phyloP scores from a whole-genome alignment of 2,113 vertebrate species.

The Columbina picui region DNA sequence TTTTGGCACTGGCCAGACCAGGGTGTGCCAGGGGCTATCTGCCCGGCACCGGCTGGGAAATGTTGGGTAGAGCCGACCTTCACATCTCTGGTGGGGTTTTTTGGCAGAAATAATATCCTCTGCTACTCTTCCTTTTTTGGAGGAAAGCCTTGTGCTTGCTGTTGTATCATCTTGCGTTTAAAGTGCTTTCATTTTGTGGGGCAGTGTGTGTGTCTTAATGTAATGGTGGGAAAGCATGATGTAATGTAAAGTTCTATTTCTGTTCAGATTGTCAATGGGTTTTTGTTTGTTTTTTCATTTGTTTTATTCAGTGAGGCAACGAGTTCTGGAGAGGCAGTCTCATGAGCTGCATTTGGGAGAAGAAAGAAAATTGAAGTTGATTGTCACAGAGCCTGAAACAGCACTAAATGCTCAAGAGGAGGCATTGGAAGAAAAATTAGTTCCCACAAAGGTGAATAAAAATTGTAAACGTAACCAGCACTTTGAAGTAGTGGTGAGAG shows the following conservation, averaged over 20 bases:
- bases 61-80: not conserved
- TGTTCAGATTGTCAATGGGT: not conserved
- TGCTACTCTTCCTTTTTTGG: not conserved
- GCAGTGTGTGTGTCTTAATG: accelerated
- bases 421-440: not conserved
- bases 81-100: not conserved
- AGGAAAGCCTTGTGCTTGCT: accelerated
- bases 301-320: conserved; percentile 75
- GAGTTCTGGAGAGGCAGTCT: conserved; percentile 75
- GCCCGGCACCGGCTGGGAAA: accelerated
- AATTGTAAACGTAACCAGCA: not conserved
- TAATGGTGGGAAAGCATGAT: not conserved
- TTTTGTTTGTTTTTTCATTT: not conserved
- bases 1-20: not conserved
- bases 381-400: conserved; percentile 64
- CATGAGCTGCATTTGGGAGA: conserved; percentile 75
- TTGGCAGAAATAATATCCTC: not conserved
- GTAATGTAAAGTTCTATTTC: not conserved
- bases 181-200: not conserved
- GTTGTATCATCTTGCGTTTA: accelerated
- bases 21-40: not conserved
- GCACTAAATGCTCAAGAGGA: not conserved
- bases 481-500: not conserved
- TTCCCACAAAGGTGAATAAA: conserved; percentile 15
- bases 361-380: conserved; percentile 68